phyloP scores from a whole-genome alignment of 2,888 invertebrate genomes.

The Doris montereyensis region DNA sequence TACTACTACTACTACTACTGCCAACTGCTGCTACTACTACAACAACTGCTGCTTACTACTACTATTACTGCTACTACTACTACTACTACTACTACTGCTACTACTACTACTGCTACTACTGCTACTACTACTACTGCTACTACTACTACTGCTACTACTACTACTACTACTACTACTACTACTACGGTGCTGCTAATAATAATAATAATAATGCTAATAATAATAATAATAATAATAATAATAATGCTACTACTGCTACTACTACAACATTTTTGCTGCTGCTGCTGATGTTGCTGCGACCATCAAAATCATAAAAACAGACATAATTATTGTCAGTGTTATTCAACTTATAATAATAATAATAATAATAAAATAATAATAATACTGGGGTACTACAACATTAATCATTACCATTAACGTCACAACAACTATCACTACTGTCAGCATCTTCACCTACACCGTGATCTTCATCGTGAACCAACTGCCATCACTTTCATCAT shows the following conservation, averaged over 20 bases:
- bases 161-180: too few relatives aligned
- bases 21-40: too few relatives aligned
- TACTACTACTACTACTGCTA: constrained; percentile 4
- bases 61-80: constrained; percentile 9
- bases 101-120: neutral
- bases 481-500: neutral
- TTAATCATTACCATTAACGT: neutral
- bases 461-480: neutral
- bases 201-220: too few relatives aligned
- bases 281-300: neutral
- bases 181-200: too few relatives aligned
- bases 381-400: neutral
- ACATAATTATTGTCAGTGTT: neutral
- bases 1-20: constrained; percentile 29
- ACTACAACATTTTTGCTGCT: too few relatives aligned
- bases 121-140: neutral
- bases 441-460: neutral
- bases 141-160: neutral
- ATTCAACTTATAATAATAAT: too few relatives aligned
- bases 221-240: too few relatives aligned
- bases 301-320: neutral
- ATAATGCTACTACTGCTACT: too few relatives aligned
- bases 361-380: neutral
- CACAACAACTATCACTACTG: neutral
- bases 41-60: too few relatives aligned